phyloP scores from a whole-genome alignment of 2,888 invertebrate species.

The Patella depressa region DNA sequence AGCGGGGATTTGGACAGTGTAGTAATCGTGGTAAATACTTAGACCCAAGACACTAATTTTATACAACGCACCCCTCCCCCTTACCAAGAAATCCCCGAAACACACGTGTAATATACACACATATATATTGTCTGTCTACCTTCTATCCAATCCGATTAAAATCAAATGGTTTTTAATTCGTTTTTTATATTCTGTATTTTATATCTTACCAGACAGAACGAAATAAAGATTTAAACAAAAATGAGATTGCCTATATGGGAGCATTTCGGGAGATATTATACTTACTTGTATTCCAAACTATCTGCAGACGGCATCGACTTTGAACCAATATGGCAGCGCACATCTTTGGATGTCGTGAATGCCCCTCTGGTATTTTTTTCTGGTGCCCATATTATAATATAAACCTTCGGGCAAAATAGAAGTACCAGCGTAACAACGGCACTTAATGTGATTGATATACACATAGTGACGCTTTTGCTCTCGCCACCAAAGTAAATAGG shows the following conservation, averaged over 20 bases:
- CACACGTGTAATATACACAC: no score
- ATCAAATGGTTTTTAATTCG: no score
- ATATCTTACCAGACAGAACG: no score
- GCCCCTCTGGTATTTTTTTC: conserved; percentile 83
- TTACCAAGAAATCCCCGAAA: no score
- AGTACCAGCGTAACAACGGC: conserved; percentile 82
- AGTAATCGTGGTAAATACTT: no score
- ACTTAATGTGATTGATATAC: conserved; percentile 82
- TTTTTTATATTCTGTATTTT: no score
- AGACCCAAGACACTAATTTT: no score
- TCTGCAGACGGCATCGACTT: conserved; percentile 61
- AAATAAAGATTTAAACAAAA: neutral
- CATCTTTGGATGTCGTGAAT: conserved; percentile 82
- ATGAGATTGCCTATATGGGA: neutral
- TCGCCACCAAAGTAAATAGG: conserved; percentile 94
- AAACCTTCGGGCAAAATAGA: conserved; percentile 83
- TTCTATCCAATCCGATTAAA: no score
- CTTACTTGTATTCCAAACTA: conserved; percentile 61
- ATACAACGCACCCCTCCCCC: no score
- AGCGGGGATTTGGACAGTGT: no score
- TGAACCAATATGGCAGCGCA: conserved; percentile 79
- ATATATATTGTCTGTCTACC: no score
- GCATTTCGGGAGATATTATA: neutral
- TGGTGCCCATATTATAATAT: conserved; percentile 82
- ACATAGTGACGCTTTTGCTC: conserved; percentile 76